Evolutionary conservation across 2,797 vertebrate genomes (phyloP), one percentile per base, ranked within the genome.

Genomic region (Coendou prehensilis): DNA sequence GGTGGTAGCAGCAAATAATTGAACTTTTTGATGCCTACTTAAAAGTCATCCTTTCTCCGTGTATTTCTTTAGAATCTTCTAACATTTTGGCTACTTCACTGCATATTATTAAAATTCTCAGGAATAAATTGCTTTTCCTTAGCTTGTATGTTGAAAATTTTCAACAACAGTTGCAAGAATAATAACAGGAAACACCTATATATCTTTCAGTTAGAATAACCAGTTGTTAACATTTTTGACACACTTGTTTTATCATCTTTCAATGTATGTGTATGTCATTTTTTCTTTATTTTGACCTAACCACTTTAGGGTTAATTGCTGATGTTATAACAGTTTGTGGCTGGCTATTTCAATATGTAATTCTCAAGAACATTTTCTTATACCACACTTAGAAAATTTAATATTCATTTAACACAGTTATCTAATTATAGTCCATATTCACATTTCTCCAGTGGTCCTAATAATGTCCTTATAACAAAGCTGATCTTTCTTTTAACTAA

Each of bases 381-480:
- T 14, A 56, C 71, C 41, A 57, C 71, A 89, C 52, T 79, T 64
- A 71, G n/a, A 57, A 86, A 89, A 76, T 71, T 83, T 87, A 80
- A 18, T 71, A 75, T 80, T 89, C 57, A 20, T 69, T 41, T 50
- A 90, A 59, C 59, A 71, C 18, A 71, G 45, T 95, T 86, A 89
- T 78, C 41, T 78, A 69, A 57, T 54, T 76, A 17, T 4, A 71
- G 5, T 85, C 47, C 91, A 82, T 76, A 45, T 76, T 89, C n/a
- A 76, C 15, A 59, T 89, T 87, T 96, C 8, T 20, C 50, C 63
- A 37, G 28, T 76, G 56, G n/a, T 41, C n/a, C 20, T 71, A 71
- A 41, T 41, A 22, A 20, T 89, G 45, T 75, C 22, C 22, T 91
- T 88, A 83, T 92, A 86, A 85, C 41, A 93, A 97, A 81, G 30